Evolutionary conservation across 2,888 invertebrate genomes (phyloP), one percentile per base, ranked within the genome.

Genomic region (Athalia rosae): DNA sequence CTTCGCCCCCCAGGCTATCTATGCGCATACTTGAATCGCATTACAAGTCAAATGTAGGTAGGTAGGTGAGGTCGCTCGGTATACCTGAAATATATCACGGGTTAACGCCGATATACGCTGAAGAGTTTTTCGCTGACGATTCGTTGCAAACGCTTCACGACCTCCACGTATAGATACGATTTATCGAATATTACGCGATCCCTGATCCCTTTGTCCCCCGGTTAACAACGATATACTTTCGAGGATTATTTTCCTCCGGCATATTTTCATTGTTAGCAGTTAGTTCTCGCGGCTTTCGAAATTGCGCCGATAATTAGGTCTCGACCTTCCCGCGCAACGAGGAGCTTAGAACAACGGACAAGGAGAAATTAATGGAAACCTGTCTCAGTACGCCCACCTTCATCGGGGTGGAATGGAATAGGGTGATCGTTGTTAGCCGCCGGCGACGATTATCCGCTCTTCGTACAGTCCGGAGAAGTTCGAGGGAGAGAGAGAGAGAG

Each of bases 361-460:
- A 47, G 47, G 8, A 43, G 50, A 48, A 41, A 50, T 67, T 48
- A 67, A 71, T 45, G 71, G 45, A 58, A n/a, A 13, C 4, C 45
- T 71, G 71, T 71, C 58, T 58, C 15, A 58, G 71, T 45, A 58
- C 58, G 28, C 71, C 53, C 11, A n/a, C 53, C 67, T 67, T 41
- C 28, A 28, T 28, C 48, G 41, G 41, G 67, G 67, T 53, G 41
- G 41, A 67, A 67, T 53, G 67, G n/a, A 62, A 62, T 50, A 13
- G 71, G 71, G 58, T 58, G 43, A 58, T 56, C 45, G 64, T 47
- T 8, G 64, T 47, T 13, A 15, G 59, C 15, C 64, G 64, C 69
- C n/a, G 69, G 69, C 13, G 81, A 81, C 84, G 83, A 85, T 85
- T 86, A 86, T 85, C 84, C 82, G 79, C 83, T 83, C 83, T 85